Base-by-base conservation (phyloP, 53 echinoderm and acorn worm genomes). In the Holothuria scabra region DNA sequence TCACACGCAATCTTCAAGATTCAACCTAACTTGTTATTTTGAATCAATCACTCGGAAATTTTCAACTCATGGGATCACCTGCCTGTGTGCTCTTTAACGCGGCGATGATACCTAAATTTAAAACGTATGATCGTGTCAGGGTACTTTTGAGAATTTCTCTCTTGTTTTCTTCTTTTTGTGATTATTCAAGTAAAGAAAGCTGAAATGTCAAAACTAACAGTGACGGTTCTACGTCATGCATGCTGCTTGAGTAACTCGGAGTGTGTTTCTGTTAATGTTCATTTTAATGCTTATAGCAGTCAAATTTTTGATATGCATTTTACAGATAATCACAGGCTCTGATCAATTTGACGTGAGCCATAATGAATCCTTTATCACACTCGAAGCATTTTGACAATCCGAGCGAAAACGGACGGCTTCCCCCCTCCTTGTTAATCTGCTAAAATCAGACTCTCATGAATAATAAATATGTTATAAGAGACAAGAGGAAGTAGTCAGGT, bases 1-100 rank as follows among this genome's bases (percentile, higher is more conserved):
- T 72, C 72, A 72, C 72, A 72, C 72, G 72, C 72, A 72, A 72
- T 72, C 72, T 72, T 44, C 34, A 8, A 12, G 72, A 72, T 46
- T 72, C 46, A 44, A 72, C 46, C 72, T 44, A 72, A 72, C 72
- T 72, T 72, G 72, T 72, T 72, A 72, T 41, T 72, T 44, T 46
- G 72, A 72, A 21, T 72, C 72, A 72, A 24, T 72, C 72, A 72
- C 21, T 44, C 72, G 72, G 44, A 46, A 72, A 72, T 25, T 26
- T 24, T 46, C 72, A 72, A 46, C 72, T 72, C 25, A 23, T 25
- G 46, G 46, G 72, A 72, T 72, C 72, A 72, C 72, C 72, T 72
- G 72, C 72, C 48, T 48, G 48, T 25, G 37, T 25, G 26, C 72
- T 72, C 41, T 32, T 37, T 67, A 67, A 67, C 32, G 35, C 67